Base-by-base conservation (phyloP, 1,140 invertebrate genomes). In the Drosophila kikkawai region DNA sequence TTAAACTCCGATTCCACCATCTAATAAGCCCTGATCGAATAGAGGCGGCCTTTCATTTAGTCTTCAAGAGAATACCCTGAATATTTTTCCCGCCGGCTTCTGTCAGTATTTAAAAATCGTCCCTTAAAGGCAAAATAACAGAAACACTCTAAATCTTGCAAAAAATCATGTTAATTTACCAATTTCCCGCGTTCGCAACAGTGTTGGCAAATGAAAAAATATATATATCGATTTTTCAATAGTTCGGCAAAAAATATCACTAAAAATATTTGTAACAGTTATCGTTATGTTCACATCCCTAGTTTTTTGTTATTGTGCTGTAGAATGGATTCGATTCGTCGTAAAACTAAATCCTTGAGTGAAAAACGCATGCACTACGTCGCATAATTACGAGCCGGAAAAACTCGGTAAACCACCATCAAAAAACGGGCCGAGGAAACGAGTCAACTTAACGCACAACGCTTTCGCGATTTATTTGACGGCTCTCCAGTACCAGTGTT, bases 361-460 rank as follows among this genome's bases (percentile, higher is more conserved):
- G 50, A 53, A 53, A 51, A 34, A 34, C 29, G 48, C 48, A 51
- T 9, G 29, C 9, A 17, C 29, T 34, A 29, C 48, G 48, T 17
- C n/a, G 29, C 32, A 51, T 51, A 51, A 51, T 51, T 32, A n/a
- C n/a, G n/a, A 17, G n/a, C 48, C 48, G 29, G 48, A 34, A 51
- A 11, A 17, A 45, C 6, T 34, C 29, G n/a, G 26, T 51, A 51
- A 34, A 51, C 29, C 7, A 34, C 29, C 9, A n/a, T 17, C 22
- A 22, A 22, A 11, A 34, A 51, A 32, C n/a, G 9, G n/a, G n/a
- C 9, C 15, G 4, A 17, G 12, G 22, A 34, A 34, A 51, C 48
- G n/a, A 51, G 29, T 12, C 6, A 12, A 51, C 34, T 51, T 9
- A 51, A 51, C n/a, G 29, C 29, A 51, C 47, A 48, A 26, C 22